Percentiles rank a stretch among this genome's conserved stretches.
Evolutionary conservation across 2,888 invertebrate species (phyloP).

Genomic region (Taphrorychus bicolor): DNA sequence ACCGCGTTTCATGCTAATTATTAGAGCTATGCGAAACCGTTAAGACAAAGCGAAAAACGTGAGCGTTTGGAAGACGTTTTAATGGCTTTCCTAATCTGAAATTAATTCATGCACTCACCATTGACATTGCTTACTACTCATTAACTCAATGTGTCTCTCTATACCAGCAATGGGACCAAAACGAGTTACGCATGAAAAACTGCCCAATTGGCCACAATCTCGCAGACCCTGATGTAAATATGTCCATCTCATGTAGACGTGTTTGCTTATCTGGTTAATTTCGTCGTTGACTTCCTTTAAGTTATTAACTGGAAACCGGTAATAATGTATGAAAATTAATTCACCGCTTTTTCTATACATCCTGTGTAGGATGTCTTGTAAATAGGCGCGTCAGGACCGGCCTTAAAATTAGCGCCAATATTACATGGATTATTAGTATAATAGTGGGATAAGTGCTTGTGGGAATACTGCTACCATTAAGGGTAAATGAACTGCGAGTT

Average conservation of each 20-base stretch:
- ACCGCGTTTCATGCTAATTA: too few species aligned
- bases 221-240: not conserved
- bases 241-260: not conserved
- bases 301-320: slow-evolving; percentile 16
- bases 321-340: slow-evolving; percentile 44
- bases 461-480: too few species aligned
- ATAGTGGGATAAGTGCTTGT: not conserved
- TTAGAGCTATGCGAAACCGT: too few species aligned
- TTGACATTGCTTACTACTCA: not conserved
- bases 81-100: not conserved
- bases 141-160: not conserved
- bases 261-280: slow-evolving; percentile 10
- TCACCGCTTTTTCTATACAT: slow-evolving; percentile 41
- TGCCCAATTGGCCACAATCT: not conserved
- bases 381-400: slow-evolving; percentile 22
- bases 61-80: not conserved
- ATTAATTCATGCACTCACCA: not conserved
- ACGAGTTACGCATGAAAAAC: not conserved
- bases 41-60: too few species aligned
- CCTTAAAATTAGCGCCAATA: slow-evolving; percentile 10
- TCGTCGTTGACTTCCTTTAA: slow-evolving; percentile 16
- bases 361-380: slow-evolving; percentile 41
- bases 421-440: slow-evolving; percentile 10
- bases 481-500: too few species aligned
- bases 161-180: not conserved